Evolutionary conservation across 2,113 vertebrate species (phyloP).

Genomic region (Pseudorasbora parva): DNA sequence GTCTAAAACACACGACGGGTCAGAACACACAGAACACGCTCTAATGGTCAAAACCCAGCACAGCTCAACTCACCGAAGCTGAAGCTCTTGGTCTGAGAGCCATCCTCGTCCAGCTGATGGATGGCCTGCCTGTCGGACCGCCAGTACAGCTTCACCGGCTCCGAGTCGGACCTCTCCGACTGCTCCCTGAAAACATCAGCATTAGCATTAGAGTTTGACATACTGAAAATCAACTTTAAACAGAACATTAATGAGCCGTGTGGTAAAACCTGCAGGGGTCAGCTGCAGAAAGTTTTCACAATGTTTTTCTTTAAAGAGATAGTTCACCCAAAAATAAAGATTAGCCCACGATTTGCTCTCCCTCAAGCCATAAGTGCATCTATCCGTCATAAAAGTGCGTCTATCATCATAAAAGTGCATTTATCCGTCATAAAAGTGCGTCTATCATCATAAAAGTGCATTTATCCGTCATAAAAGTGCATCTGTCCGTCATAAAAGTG

Average conservation of each 20-base stretch:
- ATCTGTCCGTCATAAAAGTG: too few species aligned
- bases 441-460: too few species aligned
- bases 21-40: background rate
- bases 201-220: background rate
- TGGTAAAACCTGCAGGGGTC: too few species aligned
- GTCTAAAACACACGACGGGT: conserved; percentile 69
- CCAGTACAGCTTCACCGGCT: conserved; percentile 78
- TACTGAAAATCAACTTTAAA: background rate
- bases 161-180: conserved; percentile 61
- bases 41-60: background rate
- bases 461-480: too few species aligned
- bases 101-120: conserved; percentile 85
- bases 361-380: too few species aligned
- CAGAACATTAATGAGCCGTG: background rate
- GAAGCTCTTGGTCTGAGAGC: conserved; percentile 80
- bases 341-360: too few species aligned
- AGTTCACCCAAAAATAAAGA: too few species aligned
- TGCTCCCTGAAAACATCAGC: conserved; percentile 70
- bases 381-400: too few species aligned
- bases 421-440: too few species aligned
- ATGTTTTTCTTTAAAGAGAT: too few species aligned
- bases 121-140: conserved; percentile 81
- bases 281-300: too few species aligned
- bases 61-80: conserved; percentile 81
- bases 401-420: too few species aligned